These are phyloP conservation scores for Latrodectus elegans DNA, from an alignment of 2,888 invertebrate species.

Conservation along the genomic window DNA sequence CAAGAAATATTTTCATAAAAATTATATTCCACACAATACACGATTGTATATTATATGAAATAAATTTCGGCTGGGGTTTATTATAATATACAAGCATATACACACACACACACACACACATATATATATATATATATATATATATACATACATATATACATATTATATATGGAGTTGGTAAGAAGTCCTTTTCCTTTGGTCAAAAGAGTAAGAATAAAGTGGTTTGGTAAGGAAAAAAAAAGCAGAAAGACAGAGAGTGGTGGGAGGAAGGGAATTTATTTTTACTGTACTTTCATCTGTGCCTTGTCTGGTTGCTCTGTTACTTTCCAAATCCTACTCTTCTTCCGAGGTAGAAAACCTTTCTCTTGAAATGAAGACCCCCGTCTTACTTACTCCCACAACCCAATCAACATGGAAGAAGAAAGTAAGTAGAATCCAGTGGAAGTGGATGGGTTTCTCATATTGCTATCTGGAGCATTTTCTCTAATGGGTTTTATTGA, in stretches of 20 bases:
- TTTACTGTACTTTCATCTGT: conserved; percentile 4
- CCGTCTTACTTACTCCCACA: conserved; percentile 43
- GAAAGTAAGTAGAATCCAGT: conserved; percentile 11
- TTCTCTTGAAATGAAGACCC: conserved; percentile 54
- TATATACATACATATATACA: no score
- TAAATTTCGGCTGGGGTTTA: no score
- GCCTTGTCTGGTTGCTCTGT: neutral
- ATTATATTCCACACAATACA: no score
- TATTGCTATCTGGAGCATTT: conserved; percentile 66
- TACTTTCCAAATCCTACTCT: conserved; percentile 29
- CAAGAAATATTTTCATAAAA: no score
- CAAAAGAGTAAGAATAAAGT: conserved; percentile 58
- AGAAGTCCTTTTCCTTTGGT: neutral
- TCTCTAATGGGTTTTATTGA: conserved; percentile 70
- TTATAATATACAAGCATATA: no score
- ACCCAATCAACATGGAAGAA: conserved; percentile 56
- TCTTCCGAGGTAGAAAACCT: conserved; percentile 37
- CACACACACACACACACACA: no score
- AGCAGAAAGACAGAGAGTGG: neutral
- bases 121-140: no score
- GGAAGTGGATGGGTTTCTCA: conserved; percentile 46
- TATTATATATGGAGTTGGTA: no score
- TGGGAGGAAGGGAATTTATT: conserved; percentile 7
- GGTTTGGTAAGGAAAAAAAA: conserved; percentile 41
- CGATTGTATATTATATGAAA: no score